Conservation (phyloP, 2,797 vertebrate species). For the Momotus momota region DNA sequence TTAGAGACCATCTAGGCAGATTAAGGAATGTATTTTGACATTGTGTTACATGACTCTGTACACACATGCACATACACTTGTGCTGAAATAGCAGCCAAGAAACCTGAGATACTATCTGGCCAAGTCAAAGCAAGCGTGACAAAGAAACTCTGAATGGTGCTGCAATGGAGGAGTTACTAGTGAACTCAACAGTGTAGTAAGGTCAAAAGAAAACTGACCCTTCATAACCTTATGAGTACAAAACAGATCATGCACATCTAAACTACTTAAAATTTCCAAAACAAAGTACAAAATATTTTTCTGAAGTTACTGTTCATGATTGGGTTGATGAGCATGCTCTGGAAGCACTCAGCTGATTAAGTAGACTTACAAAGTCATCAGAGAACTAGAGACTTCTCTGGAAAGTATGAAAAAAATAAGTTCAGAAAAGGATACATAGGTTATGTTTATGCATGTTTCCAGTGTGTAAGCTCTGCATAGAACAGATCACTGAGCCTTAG, state of each 20-base stretch:
- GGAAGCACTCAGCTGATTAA: background rate
- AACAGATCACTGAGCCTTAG: background rate
- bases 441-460: background rate
- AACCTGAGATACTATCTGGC: background rate
- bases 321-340: background rate
- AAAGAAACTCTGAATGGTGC: background rate
- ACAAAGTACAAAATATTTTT: background rate
- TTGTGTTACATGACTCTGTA: background rate
- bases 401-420: background rate
- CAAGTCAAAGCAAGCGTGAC: background rate
- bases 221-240: background rate
- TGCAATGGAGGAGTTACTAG: background rate
- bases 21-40: slow-evolving; percentile 41
- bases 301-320: background rate
- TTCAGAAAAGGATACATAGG: background rate
- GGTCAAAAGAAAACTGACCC: background rate
- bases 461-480: background rate
- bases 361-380: background rate
- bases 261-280: background rate
- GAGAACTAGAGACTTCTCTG: background rate
- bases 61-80: background rate
- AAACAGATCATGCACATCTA: background rate
- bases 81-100: slow-evolving; percentile 5
- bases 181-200: background rate
- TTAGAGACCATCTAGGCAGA: background rate